Conservation (phyloP, 2,888 invertebrate species). For the Deilephila porcellus region DNA sequence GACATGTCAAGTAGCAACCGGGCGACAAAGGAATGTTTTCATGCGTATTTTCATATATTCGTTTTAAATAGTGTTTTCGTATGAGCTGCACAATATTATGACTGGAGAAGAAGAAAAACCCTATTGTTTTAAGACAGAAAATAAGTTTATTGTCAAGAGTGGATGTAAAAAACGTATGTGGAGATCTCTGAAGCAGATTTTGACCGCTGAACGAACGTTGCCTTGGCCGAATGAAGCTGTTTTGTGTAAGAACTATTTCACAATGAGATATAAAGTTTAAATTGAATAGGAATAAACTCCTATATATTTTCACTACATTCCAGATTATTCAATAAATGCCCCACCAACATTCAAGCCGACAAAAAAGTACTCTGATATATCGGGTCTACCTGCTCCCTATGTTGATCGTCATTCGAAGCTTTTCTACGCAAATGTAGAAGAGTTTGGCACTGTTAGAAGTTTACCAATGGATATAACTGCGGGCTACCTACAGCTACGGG, state of each 20-base stretch:
- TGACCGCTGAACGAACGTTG: slow-evolving; percentile 90
- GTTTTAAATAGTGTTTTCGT: neutral
- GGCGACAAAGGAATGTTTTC: too few species aligned
- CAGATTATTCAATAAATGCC: slow-evolving; percentile 95
- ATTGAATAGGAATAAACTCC: neutral
- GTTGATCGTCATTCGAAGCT: slow-evolving; percentile 96
- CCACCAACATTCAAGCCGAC: slow-evolving; percentile 96
- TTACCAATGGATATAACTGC: slow-evolving; percentile 96
- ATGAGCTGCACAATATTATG: slow-evolving; percentile 48
- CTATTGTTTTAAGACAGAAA: slow-evolving; percentile 74
- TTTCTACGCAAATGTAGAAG: slow-evolving; percentile 93
- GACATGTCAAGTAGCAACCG: too few species aligned
- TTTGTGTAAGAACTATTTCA: slow-evolving; percentile 86
- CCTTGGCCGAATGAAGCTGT: slow-evolving; percentile 92
- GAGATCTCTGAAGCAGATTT: slow-evolving; percentile 95
- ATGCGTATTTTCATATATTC: too few species aligned
- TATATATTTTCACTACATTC: slow-evolving; percentile 28
- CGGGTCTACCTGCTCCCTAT: slow-evolving; percentile 94
- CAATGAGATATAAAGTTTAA: neutral
- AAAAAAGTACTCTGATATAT: slow-evolving; percentile 97
- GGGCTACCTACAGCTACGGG: slow-evolving; percentile 93
- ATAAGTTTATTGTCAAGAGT: slow-evolving; percentile 83
- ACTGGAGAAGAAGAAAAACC: slow-evolving; percentile 66
- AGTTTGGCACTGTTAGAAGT: slow-evolving; percentile 93
- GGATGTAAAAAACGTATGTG: slow-evolving; percentile 92